phyloP scores from a whole-genome alignment of 2,113 vertebrate genomes.

The Xiphias gladius region DNA sequence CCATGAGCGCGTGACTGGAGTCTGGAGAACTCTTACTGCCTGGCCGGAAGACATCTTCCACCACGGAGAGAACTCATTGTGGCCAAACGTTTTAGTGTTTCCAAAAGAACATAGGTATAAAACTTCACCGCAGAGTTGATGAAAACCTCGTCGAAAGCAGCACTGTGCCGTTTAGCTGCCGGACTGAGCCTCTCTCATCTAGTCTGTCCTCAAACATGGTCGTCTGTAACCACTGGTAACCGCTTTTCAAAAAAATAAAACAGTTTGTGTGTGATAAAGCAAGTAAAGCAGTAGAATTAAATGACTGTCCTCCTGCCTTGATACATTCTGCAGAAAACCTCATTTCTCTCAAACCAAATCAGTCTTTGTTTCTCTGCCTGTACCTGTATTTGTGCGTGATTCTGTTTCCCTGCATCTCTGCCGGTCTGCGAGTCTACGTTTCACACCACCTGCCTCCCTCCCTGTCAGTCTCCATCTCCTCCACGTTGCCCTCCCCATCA shows the following conservation, averaged over 20 bases:
- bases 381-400: background rate
- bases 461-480: background rate
- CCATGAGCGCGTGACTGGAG: too few species aligned
- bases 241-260: background rate
- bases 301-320: background rate
- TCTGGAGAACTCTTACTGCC: too few species aligned
- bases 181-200: too few species aligned
- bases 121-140: too few species aligned
- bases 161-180: too few species aligned
- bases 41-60: too few species aligned
- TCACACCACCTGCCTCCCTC: background rate
- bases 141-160: too few species aligned
- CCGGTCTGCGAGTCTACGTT: background rate
- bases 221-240: slow-evolving; percentile 10
- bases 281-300: background rate
- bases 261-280: background rate
- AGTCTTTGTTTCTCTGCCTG: background rate
- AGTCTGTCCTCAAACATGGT: background rate
- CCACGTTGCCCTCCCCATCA: background rate
- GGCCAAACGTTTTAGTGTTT: too few species aligned
- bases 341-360: slow-evolving; percentile 13
- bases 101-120: too few species aligned
- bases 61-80: too few species aligned
- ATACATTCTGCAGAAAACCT: background rate
- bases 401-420: background rate